Conservation (phyloP, 2,113 vertebrate species). For the Eidolon helvum region DNA sequence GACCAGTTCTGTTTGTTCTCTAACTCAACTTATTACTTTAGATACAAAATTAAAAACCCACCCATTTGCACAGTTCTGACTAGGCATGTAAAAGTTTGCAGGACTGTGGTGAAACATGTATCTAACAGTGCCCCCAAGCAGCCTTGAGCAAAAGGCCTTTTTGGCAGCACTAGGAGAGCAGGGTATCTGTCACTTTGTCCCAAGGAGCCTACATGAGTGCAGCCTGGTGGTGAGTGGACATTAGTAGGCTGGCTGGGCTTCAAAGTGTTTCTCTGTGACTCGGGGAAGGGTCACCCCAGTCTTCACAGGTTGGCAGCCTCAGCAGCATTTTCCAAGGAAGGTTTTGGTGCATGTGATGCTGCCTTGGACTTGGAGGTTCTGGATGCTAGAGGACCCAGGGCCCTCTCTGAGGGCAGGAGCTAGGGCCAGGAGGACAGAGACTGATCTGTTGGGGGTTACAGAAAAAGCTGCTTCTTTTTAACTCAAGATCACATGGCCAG, state of each 20-base stretch:
- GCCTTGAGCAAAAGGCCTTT: not conserved
- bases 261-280: too few species aligned
- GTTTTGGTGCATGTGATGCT: not conserved
- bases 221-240: not conserved
- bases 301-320: not conserved
- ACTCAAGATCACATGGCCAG: not conserved
- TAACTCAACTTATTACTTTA: not conserved
- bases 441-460: not conserved
- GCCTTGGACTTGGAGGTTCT: too few species aligned
- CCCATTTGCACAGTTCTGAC: not conserved
- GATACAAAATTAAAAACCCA: not conserved
- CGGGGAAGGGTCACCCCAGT: not conserved
- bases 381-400: too few species aligned
- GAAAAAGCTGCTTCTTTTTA: not conserved
- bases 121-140: not conserved
- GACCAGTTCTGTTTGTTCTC: not conserved
- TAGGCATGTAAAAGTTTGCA: not conserved
- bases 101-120: not conserved
- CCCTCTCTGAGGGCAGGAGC: not conserved
- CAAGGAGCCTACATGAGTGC: accelerated
- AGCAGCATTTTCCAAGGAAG: not conserved
- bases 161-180: not conserved
- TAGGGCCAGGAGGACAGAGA: not conserved
- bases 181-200: not conserved
- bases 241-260: not conserved